These are phyloP conservation scores for Exephanes ischioxanthus DNA, from an alignment of 2,888 invertebrate species.

Conservation along the genomic window DNA sequence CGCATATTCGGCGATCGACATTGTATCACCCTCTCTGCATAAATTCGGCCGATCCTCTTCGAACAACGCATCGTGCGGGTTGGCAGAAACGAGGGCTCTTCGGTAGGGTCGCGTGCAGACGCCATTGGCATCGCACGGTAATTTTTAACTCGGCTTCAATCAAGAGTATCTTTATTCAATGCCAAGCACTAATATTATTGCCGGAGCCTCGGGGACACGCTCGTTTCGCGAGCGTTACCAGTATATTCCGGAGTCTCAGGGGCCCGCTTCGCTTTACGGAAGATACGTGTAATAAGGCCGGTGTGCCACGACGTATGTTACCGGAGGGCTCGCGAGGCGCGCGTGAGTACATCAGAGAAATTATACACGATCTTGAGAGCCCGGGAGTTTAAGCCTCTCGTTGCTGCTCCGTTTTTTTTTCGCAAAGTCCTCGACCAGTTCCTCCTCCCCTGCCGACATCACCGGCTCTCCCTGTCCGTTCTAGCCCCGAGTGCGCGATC, in stretches of 20 bases:
- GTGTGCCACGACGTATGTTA: conserved; percentile 58
- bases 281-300: conserved; percentile 49
- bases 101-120: conserved; percentile 5
- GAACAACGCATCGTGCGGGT: background rate
- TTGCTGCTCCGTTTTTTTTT: conserved; percentile 28
- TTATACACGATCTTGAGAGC: conserved; percentile 53
- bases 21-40: background rate
- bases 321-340: conserved; percentile 43
- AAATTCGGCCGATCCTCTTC: background rate
- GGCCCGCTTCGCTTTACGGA: conserved; percentile 14
- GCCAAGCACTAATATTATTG: conserved; percentile 64
- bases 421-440: background rate
- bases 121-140: conserved; percentile 33
- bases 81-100: background rate
- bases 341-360: conserved; percentile 47
- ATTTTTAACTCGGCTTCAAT: conserved; percentile 36
- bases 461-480: conserved; percentile 11
- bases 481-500: conserved; percentile 50
- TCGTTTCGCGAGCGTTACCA: conserved; percentile 35
- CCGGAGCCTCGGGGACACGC: conserved; percentile 54
- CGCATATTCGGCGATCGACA: background rate
- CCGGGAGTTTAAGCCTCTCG: conserved; percentile 24
- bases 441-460: conserved; percentile 13
- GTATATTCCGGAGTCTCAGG: conserved; percentile 20
- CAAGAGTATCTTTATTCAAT: conserved; percentile 55